Conservation (phyloP, 2,888 invertebrate species). For the Argyresthia albistria region DNA sequence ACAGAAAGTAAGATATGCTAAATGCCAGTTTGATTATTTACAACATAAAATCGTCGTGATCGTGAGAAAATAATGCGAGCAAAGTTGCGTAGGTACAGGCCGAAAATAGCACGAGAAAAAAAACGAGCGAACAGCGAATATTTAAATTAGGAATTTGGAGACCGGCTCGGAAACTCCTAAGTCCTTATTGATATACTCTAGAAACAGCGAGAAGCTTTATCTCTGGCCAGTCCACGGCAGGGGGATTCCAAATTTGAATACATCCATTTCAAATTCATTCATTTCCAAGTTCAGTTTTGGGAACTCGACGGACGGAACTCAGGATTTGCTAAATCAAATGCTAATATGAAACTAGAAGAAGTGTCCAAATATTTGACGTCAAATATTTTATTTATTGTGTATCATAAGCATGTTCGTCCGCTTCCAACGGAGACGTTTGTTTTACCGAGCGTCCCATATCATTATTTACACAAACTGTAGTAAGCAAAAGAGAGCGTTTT, state of each 20-base stretch:
- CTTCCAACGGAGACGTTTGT: too few relatives aligned
- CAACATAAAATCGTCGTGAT: too few relatives aligned
- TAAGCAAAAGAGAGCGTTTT: too few relatives aligned
- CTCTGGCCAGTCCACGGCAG: slow-evolving; percentile 13
- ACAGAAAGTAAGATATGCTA: too few relatives aligned
- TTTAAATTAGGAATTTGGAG: slow-evolving; percentile 4
- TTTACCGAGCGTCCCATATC: too few relatives aligned
- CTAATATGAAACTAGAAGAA: neutral
- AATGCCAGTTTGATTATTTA: too few relatives aligned
- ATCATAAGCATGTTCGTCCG: too few relatives aligned
- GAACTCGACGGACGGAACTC: neutral
- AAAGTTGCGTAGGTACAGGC: too few relatives aligned
- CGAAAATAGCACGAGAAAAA: neutral
- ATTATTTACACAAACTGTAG: too few relatives aligned
- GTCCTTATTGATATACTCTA: slow-evolving; percentile 8
- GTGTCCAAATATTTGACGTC: too few relatives aligned
- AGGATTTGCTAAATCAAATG: slow-evolving; percentile 1
- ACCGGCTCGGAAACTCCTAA: neutral
- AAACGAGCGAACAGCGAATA: neutral
- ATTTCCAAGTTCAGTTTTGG: slow-evolving; percentile 4
- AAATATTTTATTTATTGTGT: too few relatives aligned
- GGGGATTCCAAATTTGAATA: slow-evolving; percentile 17
- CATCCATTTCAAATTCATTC: slow-evolving; percentile 9
- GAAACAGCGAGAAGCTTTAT: slow-evolving; percentile 11
- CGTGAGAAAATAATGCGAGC: too few relatives aligned